Evolutionary conservation across 2,888 invertebrate genomes (phyloP).

Genomic region (Euzetes globulus): DNA sequence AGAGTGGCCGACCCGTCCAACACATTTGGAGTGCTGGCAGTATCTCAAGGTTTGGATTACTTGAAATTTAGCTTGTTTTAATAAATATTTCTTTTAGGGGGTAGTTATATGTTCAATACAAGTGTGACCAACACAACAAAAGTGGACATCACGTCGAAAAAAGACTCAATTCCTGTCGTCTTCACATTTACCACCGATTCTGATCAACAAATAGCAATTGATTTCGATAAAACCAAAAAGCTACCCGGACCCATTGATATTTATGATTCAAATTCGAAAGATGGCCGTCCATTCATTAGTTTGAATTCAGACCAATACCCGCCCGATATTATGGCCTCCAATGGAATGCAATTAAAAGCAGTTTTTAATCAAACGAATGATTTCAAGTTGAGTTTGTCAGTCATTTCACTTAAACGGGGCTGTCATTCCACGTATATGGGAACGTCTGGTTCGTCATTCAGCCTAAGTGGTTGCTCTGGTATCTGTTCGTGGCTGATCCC

Average conservation of each 20-base stretch:
- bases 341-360: background rate
- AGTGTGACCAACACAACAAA: background rate
- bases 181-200: background rate
- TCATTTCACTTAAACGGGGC: too few relatives aligned
- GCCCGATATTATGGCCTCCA: constrained; percentile 16
- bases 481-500: constrained; percentile 22
- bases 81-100: too few relatives aligned
- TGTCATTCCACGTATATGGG: background rate
- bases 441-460: background rate
- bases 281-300: background rate
- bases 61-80: too few relatives aligned
- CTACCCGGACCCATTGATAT: background rate
- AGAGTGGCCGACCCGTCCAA: background rate
- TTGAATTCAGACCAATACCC: background rate
- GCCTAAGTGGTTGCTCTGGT: background rate
- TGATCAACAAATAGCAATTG: background rate
- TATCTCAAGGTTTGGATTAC: constrained; percentile 4
- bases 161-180: background rate
- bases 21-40: background rate
- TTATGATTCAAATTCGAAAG: background rate
- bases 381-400: background rate
- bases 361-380: constrained; percentile 2
- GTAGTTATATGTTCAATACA: background rate
- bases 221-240: background rate
- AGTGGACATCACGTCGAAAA: background rate